A percentile compares a stretch with the other conserved stretches of the same genome.
Conservation (phyloP, 2,888 invertebrate species). For the Scelioninae gen. 1 region DNA sequence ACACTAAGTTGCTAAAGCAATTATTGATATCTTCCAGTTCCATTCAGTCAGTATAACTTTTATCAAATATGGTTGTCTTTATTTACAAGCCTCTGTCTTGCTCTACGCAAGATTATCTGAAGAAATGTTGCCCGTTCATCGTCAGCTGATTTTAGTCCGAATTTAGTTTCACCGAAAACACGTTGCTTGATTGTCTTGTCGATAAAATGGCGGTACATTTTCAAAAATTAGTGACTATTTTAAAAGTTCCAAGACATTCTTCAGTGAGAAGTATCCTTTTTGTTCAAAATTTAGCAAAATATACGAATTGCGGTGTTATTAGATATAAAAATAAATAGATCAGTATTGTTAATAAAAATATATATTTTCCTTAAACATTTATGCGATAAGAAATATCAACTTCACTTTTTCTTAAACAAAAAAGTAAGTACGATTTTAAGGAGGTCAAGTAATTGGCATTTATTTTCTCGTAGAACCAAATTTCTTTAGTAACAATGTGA, state of each 20-base stretch:
- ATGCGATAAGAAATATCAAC: conserved; percentile 6
- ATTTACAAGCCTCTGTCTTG: conserved; percentile 1
- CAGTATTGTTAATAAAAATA: not conserved
- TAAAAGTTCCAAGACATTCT: conserved; percentile 5
- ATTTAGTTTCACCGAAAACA: not conserved
- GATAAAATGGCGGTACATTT: conserved; percentile 15
- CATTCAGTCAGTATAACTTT: not conserved
- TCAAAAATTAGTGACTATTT: conserved; percentile 15
- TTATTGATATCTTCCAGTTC: no score
- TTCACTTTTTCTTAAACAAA: not conserved
- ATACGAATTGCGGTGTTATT: not conserved
- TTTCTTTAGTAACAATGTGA: not conserved
- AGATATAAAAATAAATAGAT: not conserved
- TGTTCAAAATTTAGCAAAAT: not conserved
- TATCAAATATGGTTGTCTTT: not conserved
- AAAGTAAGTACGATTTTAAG: conserved; percentile 3
- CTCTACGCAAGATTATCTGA: conserved; percentile 14
- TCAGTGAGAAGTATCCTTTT: conserved; percentile 38
- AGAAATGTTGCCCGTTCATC: conserved; percentile 14
- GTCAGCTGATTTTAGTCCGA: conserved; percentile 27
- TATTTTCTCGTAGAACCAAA: no score
- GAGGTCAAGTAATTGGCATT: no score
- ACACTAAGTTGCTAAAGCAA: no score
- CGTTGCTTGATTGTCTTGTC: not conserved
- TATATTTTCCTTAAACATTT: conserved; percentile 9